Evolutionary conservation across 2,797 vertebrate genomes (phyloP), one percentile per base, ranked within the genome.

Genomic region (Sternotherus odoratus): DNA sequence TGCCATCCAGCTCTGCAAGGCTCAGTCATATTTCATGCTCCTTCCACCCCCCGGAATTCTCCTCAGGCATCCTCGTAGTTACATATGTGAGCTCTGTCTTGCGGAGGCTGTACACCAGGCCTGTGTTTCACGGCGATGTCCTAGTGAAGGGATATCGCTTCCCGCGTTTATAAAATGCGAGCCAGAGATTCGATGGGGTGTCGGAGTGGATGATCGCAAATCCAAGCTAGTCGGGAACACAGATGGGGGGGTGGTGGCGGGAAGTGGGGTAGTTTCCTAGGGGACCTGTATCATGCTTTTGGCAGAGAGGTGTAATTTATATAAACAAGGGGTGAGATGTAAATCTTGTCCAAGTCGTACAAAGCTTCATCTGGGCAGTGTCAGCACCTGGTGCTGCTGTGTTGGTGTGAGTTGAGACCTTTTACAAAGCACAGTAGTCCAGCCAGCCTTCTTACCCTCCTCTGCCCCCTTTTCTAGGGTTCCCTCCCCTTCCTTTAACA

Each of bases 161-260:
- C 85, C 89, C 95, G 79, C 85, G 69, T 2, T 9, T 95, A 87
- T 87, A 87, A 85, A 92, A 96, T 49, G 82, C 26, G 91, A 92
- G 60, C 81, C 69, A 2, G n/a, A 93, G 97, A 97, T 95, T 95
- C n/a, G 93, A 97, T 96, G 86, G 88, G 60, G 78, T 92, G 86
- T 85, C 91, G 85, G 89, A 92, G 85, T 85, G 36, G 66, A 80
- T 89, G 95, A 94, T 96, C 94, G 85, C 97, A 97, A 96, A 96
- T 95, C 95, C 97, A 96, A 94, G 95, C 91, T 93, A 96, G 93
- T 88, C 54, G 84, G 83, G 90, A 96, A 53, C 89, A 88, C 85
- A 94, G 87, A 50, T 4, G 82, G 36, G 81, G 90, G 36, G 83
- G 90, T n/a, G 54, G 81, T 83, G 91, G 83, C 33, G 50, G 57